Base-by-base conservation (phyloP, 92 coral and sea anemone species). In the Porites rus region DNA sequence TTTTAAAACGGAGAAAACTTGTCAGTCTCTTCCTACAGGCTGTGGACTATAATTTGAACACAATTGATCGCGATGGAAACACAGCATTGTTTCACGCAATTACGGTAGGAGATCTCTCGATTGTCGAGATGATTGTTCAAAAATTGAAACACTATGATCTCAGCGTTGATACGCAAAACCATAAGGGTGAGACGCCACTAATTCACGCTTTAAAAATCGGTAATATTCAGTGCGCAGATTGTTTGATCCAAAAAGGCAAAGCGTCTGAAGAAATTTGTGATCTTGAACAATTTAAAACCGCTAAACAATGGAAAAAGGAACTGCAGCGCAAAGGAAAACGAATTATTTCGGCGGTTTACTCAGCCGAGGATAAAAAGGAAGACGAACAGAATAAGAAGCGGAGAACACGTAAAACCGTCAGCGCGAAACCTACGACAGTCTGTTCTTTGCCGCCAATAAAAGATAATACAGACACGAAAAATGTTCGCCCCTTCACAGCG, bases 41-140 rank as follows among this genome's bases (percentile, higher is more conserved):
- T 76, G 87, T 93, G n/a, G 98, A 94, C 72, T 94, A 79, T 78
- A 93, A 94, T 56, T 83, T 94, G 69, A 94, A 94, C 78, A 72
- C 96, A 12, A 53, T 74, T 18, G 98, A 94, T 71, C 31, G 21
- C 11, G 94, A 94, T 28, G 90, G 83, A 18, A 94, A 94, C 79
- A 94, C 98, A 53, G 94, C 98, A 10, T 89, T 94, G 17, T 92
- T 89, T 85, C 95, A 94, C 62, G 93, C 98, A 19, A 88, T 93
- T 50, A 88, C 93, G 0, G 92, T 89, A n/a, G 98, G 96, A 9
- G 98, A 94, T 43, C 90, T 83, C 38, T 51, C 61, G 22, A 88
- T 94, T 28, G 96, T 93, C 25, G 90, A 74, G 91, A 88, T 54
- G 87, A 71, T 94, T 54, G 89, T 94, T 19, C 79, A 86, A 22